Evolutionary conservation across 2,888 invertebrate species (phyloP).

Genomic region (Metacarcinus magister): DNA sequence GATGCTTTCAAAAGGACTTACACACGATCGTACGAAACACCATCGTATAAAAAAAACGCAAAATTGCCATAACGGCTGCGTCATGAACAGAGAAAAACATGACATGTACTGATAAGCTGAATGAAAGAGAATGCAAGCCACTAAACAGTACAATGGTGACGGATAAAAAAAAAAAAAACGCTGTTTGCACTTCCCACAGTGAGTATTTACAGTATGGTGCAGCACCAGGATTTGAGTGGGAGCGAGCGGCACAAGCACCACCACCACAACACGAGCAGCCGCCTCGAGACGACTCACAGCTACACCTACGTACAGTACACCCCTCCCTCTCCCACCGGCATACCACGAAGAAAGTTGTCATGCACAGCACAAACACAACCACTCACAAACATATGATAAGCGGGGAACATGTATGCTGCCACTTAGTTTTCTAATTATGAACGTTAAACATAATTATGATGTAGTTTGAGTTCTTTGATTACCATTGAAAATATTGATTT

Average conservation of each 20-base stretch:
- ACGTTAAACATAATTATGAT: background rate
- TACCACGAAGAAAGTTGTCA: conserved; percentile 10
- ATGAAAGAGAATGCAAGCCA: background rate
- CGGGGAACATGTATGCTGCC: conserved; percentile 52
- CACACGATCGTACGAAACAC: background rate
- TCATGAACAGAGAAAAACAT: conserved; percentile 7
- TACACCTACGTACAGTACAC: background rate
- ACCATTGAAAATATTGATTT: conserved; percentile 59
- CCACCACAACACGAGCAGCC: conserved; percentile 19
- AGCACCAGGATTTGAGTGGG: background rate
- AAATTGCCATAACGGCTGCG: background rate
- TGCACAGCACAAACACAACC: conserved; percentile 2
- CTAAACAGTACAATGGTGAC: background rate
- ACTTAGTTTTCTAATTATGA: conserved; percentile 16
- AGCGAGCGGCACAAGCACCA: conserved; percentile 20
- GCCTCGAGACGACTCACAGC: background rate
- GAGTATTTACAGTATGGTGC: background rate
- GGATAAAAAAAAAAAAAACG: background rate
- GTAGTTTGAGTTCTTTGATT: conserved; percentile 22
- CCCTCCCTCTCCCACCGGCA: background rate
- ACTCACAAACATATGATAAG: conserved; percentile 11
- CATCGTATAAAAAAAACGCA: background rate
- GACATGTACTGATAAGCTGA: background rate
- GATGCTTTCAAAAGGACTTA: background rate
- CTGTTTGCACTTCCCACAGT: background rate